Base-by-base conservation (phyloP, 2,113 vertebrate genomes). In the Thalassoma bifasciatum region DNA sequence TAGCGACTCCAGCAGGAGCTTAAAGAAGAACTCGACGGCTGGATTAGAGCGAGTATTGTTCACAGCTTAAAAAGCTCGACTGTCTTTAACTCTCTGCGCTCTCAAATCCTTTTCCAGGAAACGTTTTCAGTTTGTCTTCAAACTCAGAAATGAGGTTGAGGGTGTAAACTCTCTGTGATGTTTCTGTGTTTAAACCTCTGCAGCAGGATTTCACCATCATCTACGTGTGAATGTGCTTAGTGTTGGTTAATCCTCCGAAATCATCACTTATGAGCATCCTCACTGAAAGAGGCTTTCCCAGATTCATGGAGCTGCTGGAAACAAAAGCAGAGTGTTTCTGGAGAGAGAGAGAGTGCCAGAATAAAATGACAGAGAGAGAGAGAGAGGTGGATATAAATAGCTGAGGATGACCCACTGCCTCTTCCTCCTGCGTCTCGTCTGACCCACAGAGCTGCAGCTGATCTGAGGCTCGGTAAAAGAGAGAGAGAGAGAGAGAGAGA, bases 241-340 rank as follows among this genome's bases (percentile, higher is more conserved):
- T 21, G 71, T 69, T 72, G 53, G 24, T n/a, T 79, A 79, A 86
- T 86, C 75, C 79, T 58, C 37, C 53, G n/a, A 52, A 56, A 72
- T 82, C 74, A 34, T 64, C 65, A 62, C 60, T 70, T 42, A 50
- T 52, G 53, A 58, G 57, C 63, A n/a, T 14, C 34, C 36, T 24
- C 68, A 61, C 23, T 46, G 46, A 79, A 61, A 49, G 64, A 58
- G 53, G 59, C 69, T 77, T 77, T 67, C 13, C 10, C 38, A 13
- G 66, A 72, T 22, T 10, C n/a, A 34, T 40, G 14, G 7, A 14
- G 7, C 51, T 12, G 11, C 6, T 40, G 57, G 30, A 47, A 64
- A 73, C 69, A 77, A 73, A 82, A 53, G 51, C 2, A 13, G 40
- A 14, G 44, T 47, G 14, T 72, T 50, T 72, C 46, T 69, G 30